Conservation (phyloP, 1,140 invertebrate genomes). For the Papilio helenus region DNA sequence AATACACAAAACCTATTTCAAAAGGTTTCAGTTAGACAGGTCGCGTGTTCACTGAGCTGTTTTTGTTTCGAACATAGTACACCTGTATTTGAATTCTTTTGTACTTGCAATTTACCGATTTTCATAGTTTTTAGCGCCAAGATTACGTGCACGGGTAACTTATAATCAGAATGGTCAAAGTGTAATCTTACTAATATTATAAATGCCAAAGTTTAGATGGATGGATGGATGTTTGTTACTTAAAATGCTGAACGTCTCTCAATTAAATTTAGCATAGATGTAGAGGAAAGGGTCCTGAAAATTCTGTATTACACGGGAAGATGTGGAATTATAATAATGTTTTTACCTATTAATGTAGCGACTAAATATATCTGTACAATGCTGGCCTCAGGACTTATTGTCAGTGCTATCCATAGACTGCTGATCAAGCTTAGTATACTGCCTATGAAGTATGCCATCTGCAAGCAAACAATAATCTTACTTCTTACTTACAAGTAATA, state of each 20-base stretch:
- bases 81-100: conserved; percentile 2
- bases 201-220: too few relatives aligned
- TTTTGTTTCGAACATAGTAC: not conserved
- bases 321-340: too few relatives aligned
- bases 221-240: too few relatives aligned
- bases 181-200: too few relatives aligned
- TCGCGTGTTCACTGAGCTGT: not conserved
- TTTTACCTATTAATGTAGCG: too few relatives aligned
- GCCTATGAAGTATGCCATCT: conserved; percentile 88
- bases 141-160: not conserved
- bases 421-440: conserved; percentile 84
- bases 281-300: too few relatives aligned
- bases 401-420: conserved; percentile 85
- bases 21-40: not conserved
- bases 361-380: conserved; percentile 46
- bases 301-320: too few relatives aligned
- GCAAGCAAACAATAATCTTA: conserved; percentile 46
- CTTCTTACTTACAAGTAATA: too few relatives aligned
- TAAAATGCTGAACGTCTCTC: too few relatives aligned
- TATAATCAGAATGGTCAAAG: not conserved
- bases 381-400: conserved; percentile 73
- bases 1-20: not conserved
- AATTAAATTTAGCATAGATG: too few relatives aligned
- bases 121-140: not conserved
- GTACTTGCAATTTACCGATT: not conserved